Evolutionary conservation across 2,888 invertebrate genomes (phyloP).

Genomic region (Cosmia pyralina): DNA sequence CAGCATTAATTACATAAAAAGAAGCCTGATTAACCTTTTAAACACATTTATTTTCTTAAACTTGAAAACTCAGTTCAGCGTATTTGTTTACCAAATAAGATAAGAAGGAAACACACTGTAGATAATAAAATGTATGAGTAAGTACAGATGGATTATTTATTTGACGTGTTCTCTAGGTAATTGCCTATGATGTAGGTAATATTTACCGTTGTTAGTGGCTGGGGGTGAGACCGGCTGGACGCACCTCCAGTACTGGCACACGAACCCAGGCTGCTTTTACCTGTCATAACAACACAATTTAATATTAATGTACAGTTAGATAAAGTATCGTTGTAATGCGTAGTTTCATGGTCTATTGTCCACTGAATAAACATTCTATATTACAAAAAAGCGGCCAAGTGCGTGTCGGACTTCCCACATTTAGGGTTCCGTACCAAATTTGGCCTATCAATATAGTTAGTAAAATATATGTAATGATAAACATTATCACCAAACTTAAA

Average conservation of each 20-base stretch:
- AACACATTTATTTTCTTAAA: conserved; percentile 5
- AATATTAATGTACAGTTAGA: conserved; percentile 4
- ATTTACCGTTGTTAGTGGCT: conserved; percentile 86
- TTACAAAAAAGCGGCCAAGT: neutral
- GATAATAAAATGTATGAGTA: neutral
- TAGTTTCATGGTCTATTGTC: conserved; percentile 20
- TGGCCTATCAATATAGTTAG: no score
- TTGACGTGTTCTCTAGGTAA: neutral
- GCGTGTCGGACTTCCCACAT: no score
- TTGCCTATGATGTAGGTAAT: neutral
- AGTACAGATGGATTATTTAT: neutral
- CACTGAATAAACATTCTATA: conserved; percentile 18
- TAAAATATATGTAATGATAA: no score
- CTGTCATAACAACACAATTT: conserved; percentile 69
- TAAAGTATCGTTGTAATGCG: conserved; percentile 2
- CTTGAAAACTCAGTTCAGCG: neutral
- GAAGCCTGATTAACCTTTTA: neutral
- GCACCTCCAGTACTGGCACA: conserved; percentile 91
- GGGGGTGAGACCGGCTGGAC: conserved; percentile 89
- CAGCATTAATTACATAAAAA: neutral
- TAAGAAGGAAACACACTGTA: neutral
- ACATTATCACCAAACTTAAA: no score
- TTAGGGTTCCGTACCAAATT: no score
- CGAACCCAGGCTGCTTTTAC: conserved; percentile 92
- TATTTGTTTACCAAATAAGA: conserved; percentile 26